Conservation (phyloP, 2,113 vertebrate species). For the Pteropus alecto region DNA sequence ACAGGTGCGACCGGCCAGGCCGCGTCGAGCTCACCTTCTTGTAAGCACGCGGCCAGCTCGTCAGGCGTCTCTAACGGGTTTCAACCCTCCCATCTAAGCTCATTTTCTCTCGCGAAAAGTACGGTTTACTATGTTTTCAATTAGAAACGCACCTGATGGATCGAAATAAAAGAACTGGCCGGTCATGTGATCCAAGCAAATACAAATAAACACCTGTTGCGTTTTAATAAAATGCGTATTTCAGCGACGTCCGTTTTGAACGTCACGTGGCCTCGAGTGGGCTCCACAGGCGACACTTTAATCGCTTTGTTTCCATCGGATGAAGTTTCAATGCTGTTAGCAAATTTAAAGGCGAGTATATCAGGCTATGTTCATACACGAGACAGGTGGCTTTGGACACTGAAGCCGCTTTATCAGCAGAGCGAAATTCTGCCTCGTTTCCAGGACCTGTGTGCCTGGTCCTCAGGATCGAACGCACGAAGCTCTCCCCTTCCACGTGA, state of each 20-base stretch:
- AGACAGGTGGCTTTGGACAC: not conserved
- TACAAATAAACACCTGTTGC: not conserved
- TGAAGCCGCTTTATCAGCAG: not conserved
- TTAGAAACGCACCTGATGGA: not conserved
- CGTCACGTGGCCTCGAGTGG: not conserved
- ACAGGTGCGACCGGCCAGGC: not conserved
- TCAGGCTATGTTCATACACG: not conserved
- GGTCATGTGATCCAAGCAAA: not conserved
- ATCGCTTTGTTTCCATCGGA: not conserved
- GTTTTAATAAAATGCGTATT: not conserved
- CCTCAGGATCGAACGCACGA: not conserved
- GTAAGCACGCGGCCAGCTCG: not conserved
- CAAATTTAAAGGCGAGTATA: not conserved
- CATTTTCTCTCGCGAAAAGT: not conserved
- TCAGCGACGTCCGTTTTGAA: not conserved
- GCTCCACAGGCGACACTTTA: not conserved
- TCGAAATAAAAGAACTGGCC: constrained; percentile 19
- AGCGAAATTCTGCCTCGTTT: not conserved
- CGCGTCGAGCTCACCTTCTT: not conserved
- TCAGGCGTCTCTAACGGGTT: not conserved
- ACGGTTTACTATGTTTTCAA: not conserved
- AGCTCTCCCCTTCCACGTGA: constrained; percentile 16
- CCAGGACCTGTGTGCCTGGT: not conserved
- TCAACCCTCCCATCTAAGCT: not conserved
- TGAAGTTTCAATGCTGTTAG: not conserved